phyloP scores from a whole-genome alignment of 2,113 vertebrate genomes.

The human region GRCh38 chr3:15844001-15844500 shows the following conservation, averaged over 20 bases:
- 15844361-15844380: neutral
- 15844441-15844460: neutral
- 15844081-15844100: neutral
- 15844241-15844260: neutral
- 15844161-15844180: neutral
- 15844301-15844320: neutral
- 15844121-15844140: neutral
- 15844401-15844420: neutral
- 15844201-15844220: neutral
- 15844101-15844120: neutral
- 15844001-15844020: neutral
- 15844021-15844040: neutral
- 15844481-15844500: neutral
- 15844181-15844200: neutral
- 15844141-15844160: neutral
- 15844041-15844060: neutral
- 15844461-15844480: neutral
- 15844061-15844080: neutral
- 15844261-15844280: neutral
- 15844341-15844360: neutral
- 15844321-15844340: neutral
- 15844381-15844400: neutral
- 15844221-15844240: neutral
- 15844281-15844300: neutral
- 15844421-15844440: neutral